These are phyloP conservation scores for Heliornis fulica DNA, from an alignment of 2,113 vertebrate genomes.

Conservation along the genomic window DNA sequence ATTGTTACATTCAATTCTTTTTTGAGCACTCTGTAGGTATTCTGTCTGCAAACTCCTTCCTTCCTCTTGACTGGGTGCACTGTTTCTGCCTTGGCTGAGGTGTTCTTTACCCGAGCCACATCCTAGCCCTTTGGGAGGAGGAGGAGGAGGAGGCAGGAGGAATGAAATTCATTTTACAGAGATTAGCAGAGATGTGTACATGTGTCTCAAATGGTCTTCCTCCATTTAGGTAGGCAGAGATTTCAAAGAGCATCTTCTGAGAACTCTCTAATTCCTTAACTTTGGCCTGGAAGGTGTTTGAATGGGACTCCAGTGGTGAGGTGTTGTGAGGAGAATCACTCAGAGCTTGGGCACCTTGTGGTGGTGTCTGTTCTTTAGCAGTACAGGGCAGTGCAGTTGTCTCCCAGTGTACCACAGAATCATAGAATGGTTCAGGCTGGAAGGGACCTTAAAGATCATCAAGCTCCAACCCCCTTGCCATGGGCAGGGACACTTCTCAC, in stretches of 20 bases:
- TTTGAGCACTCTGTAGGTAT: background rate
- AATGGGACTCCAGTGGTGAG: fast-evolving
- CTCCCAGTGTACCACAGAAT: too few relatives aligned
- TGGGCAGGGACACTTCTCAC: too few relatives aligned
- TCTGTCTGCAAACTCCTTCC: background rate
- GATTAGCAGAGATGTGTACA: background rate
- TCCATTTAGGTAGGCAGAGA: background rate
- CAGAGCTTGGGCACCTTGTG: background rate
- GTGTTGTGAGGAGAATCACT: background rate
- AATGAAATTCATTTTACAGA: background rate
- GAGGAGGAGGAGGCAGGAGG: background rate
- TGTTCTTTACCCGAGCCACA: background rate
- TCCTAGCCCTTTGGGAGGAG: background rate
- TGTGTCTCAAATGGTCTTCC: background rate
- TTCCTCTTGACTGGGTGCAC: background rate
- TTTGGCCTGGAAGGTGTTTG: background rate
- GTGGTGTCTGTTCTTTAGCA: fast-evolving
- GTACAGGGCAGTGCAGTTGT: too few relatives aligned
- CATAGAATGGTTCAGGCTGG: too few relatives aligned
- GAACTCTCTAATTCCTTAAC: background rate
- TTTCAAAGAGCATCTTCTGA: background rate
- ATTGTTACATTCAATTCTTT: background rate
- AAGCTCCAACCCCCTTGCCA: too few relatives aligned
- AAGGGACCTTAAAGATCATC: too few relatives aligned
- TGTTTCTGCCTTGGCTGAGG: background rate